Base-by-base conservation (phyloP, 2,888 invertebrate species). In the Erebia palarica region DNA sequence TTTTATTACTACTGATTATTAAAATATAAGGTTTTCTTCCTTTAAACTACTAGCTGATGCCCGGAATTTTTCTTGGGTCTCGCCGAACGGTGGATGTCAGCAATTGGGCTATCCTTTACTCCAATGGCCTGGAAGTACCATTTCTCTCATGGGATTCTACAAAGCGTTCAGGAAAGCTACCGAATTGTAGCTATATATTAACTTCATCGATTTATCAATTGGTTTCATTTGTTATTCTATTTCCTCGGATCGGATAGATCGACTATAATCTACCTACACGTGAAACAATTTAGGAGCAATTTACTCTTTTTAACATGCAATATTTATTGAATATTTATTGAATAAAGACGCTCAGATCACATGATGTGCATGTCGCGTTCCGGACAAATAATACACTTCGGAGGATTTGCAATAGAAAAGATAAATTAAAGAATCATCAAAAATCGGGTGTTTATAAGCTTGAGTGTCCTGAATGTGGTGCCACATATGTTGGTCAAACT, bases 71-170 rank as follows among this genome's bases (percentile, higher is more conserved):
- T 53, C 65, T 65, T 18, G 53, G 53, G 16, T 5, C 65, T 42
- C 11, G 65, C 65, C 65, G 10, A 65, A 65, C 51, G 65, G 11
- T 53, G 21, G 51, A 64, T 27, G 65, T 65, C 65, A 65, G 65
- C 65, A 65, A 65, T 65, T 65, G 65, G 55, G 65, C 53, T 42
- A 65, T 65, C 65, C 65, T 65, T 65, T 65, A 65, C 53, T 65
- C 16, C 65, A 65, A 65, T 65, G 53, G 65, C 65, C 42, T 53
- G 65, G 65, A 65, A 65, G 49, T 53, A 65, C 65, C 65, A 65
- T 65, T 65, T 65, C 65, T 65, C 65, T 53, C 65, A 36, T 65
- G 65, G 65, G 65, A 65, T 65, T 53, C 36, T 65, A 53, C 65
- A 65, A 55, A 65, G 53, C 65, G 65, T 42, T 65, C 53, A 18